These are phyloP conservation scores for Prunella strophiata DNA, from an alignment of 2,797 vertebrate species.

Conservation along the genomic window DNA sequence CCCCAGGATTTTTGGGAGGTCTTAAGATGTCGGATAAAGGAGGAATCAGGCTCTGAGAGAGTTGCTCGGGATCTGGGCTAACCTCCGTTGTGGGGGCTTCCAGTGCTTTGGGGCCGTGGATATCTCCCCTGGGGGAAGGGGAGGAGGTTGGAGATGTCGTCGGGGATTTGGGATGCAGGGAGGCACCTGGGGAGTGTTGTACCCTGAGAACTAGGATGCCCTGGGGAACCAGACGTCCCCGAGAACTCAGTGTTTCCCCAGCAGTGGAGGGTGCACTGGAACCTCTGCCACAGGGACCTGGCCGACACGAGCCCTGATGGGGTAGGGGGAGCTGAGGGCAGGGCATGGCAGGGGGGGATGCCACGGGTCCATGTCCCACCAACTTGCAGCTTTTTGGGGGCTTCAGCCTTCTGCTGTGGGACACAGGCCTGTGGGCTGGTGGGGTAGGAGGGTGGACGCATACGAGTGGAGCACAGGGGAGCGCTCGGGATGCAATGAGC, in stretches of 20 bases:
- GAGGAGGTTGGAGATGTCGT: too few relatives aligned
- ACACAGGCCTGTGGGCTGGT: background rate
- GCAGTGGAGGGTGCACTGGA: background rate
- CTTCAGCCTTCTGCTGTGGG: background rate
- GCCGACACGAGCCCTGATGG: fast-evolving
- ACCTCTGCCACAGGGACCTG: too few relatives aligned
- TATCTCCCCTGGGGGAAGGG: background rate
- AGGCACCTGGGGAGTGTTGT: fast-evolving
- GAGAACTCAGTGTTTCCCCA: too few relatives aligned
- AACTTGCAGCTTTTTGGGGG: background rate
- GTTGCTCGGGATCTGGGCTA: background rate
- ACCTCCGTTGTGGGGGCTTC: background rate
- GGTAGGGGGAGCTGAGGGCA: background rate
- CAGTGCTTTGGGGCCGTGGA: background rate
- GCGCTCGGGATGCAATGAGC: fast-evolving
- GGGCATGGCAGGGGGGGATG: background rate
- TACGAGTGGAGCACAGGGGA: background rate
- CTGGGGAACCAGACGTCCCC: background rate
- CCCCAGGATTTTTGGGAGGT: background rate
- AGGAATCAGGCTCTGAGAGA: background rate
- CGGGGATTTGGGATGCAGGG: background rate
- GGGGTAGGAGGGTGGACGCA: too few relatives aligned
- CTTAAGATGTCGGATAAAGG: background rate
- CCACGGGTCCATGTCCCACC: fast-evolving
- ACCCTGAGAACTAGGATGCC: background rate